A percentile compares a stretch with the other conserved stretches of the same genome.
Conservation (phyloP, 2,797 vertebrate genomes). For the Lepus oiostolus region DNA sequence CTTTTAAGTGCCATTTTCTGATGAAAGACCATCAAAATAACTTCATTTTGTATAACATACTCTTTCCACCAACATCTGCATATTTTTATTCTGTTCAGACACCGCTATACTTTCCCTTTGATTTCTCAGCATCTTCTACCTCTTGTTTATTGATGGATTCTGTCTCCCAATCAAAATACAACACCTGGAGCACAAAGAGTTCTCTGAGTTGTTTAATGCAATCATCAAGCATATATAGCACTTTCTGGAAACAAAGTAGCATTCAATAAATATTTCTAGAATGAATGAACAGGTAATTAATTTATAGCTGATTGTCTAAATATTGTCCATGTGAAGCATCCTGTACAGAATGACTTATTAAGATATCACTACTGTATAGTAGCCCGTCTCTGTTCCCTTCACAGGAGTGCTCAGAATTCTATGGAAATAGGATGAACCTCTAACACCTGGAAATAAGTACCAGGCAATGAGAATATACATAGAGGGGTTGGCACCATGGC, state of each 20-base stretch:
- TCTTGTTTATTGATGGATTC: neutral
- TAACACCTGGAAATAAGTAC: neutral
- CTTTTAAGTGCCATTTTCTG: neutral
- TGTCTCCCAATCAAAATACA: neutral
- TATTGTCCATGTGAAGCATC: neutral
- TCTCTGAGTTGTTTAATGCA: neutral
- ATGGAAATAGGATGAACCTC: neutral
- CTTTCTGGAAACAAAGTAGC: fast-evolving
- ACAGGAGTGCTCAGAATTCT: neutral
- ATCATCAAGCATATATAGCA: neutral
- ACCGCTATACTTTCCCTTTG: neutral
- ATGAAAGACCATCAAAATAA: neutral
- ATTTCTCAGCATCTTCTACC: neutral
- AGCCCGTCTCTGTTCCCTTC: neutral
- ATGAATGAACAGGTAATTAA: neutral
- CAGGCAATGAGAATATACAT: neutral
- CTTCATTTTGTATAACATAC: too few relatives aligned
- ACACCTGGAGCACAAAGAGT: neutral
- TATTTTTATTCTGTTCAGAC: neutral
- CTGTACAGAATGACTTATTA: neutral
- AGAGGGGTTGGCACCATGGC: too few relatives aligned
- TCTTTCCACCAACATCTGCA: neutral
- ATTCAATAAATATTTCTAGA: neutral
- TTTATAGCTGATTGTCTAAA: neutral
- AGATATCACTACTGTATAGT: neutral